These are phyloP conservation scores for Hoplodrina ambigua DNA, from an alignment of 2,888 invertebrate genomes.

Conservation along the genomic window DNA sequence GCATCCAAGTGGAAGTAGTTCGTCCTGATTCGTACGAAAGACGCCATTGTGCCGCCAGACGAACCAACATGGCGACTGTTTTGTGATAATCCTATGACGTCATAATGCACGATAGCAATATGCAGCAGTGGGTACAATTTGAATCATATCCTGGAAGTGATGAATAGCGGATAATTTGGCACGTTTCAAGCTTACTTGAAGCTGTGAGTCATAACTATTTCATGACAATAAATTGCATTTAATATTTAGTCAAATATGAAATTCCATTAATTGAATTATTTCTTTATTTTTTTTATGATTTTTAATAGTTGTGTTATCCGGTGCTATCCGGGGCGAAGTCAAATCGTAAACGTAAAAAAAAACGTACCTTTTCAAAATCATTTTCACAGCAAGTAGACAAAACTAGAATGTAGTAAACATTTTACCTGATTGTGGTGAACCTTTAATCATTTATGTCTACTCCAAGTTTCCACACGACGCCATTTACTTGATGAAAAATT, in stretches of 20 bases:
- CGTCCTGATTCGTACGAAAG: constrained; percentile 37
- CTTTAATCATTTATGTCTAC: constrained; percentile 23
- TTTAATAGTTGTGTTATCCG: no score
- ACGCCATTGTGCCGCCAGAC: constrained; percentile 39
- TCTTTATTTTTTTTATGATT: no score
- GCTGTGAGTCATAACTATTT: no score
- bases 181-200: no score
- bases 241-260: no score
- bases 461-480: constrained; percentile 38
- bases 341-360: neutral
- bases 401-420: neutral
- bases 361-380: neutral
- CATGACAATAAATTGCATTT: no score
- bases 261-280: no score
- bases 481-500: constrained; percentile 56
- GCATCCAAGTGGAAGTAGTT: constrained; percentile 48
- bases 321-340: no score
- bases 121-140: constrained; percentile 8
- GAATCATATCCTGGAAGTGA: neutral
- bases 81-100: constrained; percentile 25
- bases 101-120: neutral
- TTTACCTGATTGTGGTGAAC: neutral
- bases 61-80: constrained; percentile 36
- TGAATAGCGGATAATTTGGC: no score
- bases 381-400: constrained; percentile 8